Evolutionary conservation across 2,888 invertebrate genomes (phyloP).

Genomic region (Cremastinae sp.): DNA sequence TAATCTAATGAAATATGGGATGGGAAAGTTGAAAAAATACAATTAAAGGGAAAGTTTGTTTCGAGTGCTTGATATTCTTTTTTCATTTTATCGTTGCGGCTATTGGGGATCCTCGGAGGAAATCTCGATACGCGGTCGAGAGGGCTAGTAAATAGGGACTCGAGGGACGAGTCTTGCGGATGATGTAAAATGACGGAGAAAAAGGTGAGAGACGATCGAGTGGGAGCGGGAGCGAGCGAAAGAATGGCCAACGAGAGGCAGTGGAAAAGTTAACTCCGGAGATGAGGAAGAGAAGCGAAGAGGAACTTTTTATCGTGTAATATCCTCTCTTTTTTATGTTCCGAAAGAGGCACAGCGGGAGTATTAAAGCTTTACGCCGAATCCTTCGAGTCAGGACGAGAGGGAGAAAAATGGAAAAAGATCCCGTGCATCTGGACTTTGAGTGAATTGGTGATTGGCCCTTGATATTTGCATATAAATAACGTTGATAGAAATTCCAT

Average conservation of each 20-base stretch:
- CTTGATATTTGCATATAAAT: conserved; percentile 9
- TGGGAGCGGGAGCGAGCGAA: not conserved
- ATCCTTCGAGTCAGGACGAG: not conserved
- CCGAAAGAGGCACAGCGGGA: conserved; percentile 47
- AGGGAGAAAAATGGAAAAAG: conserved; percentile 14
- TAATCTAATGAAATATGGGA: not conserved
- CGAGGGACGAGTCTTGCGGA: conserved; percentile 5
- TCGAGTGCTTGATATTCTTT: conserved; percentile 1
- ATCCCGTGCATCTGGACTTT: conserved; percentile 27
- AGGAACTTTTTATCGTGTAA: conserved; percentile 51
- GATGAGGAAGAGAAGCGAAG: conserved; percentile 43
- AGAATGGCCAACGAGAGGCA: conserved; percentile 26
- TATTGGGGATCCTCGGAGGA: conserved; percentile 7
- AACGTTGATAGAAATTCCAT: not conserved
- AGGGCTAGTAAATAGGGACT: conserved; percentile 19
- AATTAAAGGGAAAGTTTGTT: conserved; percentile 16
- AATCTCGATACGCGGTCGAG: conserved; percentile 7
- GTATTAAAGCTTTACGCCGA: conserved; percentile 54
- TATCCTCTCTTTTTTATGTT: conserved; percentile 44
- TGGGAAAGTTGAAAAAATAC: not conserved
- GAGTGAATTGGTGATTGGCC: conserved; percentile 54
- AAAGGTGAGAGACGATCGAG: not conserved
- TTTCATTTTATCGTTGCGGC: conserved; percentile 11
- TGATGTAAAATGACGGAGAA: conserved; percentile 14
- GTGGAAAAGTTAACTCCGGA: conserved; percentile 47